Conservation (phyloP, 1,140 invertebrate genomes). For the Caenorhabditis tropicalis region DNA sequence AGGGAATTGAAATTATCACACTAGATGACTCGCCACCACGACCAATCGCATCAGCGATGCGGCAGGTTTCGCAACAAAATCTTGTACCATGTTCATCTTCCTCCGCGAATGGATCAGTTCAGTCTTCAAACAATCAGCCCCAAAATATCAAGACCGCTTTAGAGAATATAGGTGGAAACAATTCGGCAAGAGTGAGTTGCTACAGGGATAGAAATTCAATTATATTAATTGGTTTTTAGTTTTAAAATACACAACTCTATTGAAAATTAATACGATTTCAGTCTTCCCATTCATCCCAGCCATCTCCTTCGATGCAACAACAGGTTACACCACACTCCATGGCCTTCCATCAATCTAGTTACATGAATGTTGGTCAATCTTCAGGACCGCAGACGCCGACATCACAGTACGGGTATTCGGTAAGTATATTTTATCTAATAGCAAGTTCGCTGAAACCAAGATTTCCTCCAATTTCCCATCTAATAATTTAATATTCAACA, state of each 20-base stretch:
- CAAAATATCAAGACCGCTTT: background rate
- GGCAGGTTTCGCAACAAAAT: background rate
- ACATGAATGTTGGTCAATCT: background rate
- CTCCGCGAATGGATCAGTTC: background rate
- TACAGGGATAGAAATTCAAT: no score
- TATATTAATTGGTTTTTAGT: no score
- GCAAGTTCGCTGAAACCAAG: no score
- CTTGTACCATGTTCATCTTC: background rate
- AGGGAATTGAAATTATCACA: background rate
- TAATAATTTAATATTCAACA: no score
- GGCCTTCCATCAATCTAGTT: background rate
- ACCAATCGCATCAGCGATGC: background rate
- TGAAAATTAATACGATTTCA: background rate
- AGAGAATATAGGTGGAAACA: background rate
- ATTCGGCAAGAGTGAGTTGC: no score
- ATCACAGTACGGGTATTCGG: background rate
- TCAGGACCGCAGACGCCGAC: background rate
- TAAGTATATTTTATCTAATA: no score
- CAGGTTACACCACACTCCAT: background rate
- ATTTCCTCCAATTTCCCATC: no score
- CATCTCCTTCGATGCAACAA: background rate
- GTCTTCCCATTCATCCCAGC: background rate
- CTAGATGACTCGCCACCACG: slow-evolving; percentile 37
- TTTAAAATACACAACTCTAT: no score
- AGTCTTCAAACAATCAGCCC: background rate